Base-by-base conservation (phyloP, 2,888 invertebrate genomes). In the Pachydiplax longipennis region DNA sequence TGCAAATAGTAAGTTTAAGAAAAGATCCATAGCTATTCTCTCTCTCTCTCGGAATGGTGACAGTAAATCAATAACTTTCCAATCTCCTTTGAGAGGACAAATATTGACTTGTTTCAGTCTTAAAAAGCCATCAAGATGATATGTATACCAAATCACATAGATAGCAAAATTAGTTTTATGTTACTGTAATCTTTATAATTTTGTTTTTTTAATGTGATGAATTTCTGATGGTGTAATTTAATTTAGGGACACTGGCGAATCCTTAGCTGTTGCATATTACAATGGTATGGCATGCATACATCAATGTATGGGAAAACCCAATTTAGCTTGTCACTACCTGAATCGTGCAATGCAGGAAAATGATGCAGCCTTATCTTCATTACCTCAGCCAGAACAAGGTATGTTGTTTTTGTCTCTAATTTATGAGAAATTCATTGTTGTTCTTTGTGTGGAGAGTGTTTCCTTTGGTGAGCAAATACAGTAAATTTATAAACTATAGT, bases 231-330 rank as follows among this genome's bases (percentile, higher is more conserved):
- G 35, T 80, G 91, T 91, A 92, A 90, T 82, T 91, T 61, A 91
- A 93, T 93, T 83, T 92, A 95, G 95, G 92, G 95, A 95, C 58
- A 94, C 93, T 91, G 96, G 96, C 3, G 96, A 96, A 93, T 95
- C 95, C 91, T 94, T 96, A 15, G 94, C 95, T 35, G 95, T 96
- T 90, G 94, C 96, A 93, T 96, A 97, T 92, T 97, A 97, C 93
- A 98, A 98, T 93, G 98, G 98, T 93, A 95, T 98, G 93, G 98
- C 97, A 81, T 96, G 97, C 90, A 95, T 97, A 92, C 97, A 98
- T 94, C 96, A 97, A 93, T 96, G 97, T 65, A 95, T 97, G 94
- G 96, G 96, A 35, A 98, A 98, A 94, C 97, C 97, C 83, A 96
- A 97, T 94, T 95, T 98, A 91, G 97, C 97, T 12, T 96, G 96